phyloP scores from a whole-genome alignment of 1,140 invertebrate species.

The Asobara japonica region DNA sequence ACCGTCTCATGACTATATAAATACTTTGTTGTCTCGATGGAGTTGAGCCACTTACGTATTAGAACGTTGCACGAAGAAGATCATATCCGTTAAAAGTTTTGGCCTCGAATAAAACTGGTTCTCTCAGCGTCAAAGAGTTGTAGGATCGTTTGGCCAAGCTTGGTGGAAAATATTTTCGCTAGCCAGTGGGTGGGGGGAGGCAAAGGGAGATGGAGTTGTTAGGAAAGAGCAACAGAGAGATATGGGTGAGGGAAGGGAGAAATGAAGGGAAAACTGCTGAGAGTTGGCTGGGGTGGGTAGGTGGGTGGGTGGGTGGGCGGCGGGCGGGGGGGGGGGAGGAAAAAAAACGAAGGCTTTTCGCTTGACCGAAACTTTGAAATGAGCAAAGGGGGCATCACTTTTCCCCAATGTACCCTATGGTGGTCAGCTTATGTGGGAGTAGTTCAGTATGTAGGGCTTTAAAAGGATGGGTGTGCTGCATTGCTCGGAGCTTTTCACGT shows the following conservation, averaged over 20 bases:
- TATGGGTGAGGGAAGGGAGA: not conserved
- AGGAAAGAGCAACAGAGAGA: not conserved
- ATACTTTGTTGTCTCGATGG: not conserved
- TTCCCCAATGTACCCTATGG: constrained; percentile 8
- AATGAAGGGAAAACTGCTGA: not conserved
- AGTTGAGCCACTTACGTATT: not conserved
- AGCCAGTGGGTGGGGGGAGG: not conserved
- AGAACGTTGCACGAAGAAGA: not conserved
- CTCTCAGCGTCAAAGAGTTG: not conserved
- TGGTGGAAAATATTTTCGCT: not conserved
- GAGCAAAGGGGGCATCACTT: constrained; percentile 23
- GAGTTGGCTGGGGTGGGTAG: not conserved
- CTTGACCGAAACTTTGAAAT: constrained; percentile 22
- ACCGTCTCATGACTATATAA: not conserved
- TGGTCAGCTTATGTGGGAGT: constrained; percentile 19
- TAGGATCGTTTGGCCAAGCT: not conserved
- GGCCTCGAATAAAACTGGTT: not conserved
- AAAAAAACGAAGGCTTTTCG: constrained; percentile 8
- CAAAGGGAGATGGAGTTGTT: too few relatives aligned
- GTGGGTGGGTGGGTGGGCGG: too few relatives aligned
- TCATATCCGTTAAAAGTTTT: constrained; percentile 12
- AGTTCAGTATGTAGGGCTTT: constrained; percentile 3
- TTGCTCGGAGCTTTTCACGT: constrained; percentile 31
- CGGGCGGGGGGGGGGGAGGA: not conserved
- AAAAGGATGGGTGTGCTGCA: constrained; percentile 27